Percentiles rank a stretch among this genome's conserved stretches.
Conservation (phyloP, 1,140 invertebrate species). For the Anoplophora glabripennis region DNA sequence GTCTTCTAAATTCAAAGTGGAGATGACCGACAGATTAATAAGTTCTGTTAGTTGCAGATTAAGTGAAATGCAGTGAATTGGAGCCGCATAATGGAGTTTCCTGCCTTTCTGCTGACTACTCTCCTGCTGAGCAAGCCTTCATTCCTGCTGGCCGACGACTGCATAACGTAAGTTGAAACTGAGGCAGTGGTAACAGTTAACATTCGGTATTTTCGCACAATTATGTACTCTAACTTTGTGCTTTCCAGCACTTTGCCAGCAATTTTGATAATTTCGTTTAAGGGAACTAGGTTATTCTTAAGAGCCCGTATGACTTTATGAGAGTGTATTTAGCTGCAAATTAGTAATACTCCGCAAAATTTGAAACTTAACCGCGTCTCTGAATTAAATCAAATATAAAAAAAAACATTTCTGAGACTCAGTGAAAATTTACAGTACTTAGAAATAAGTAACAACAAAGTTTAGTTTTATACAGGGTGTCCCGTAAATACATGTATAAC, state of each 20-base stretch:
- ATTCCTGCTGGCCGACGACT: constrained; percentile 18
- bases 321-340: neutral
- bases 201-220: neutral
- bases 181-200: neutral
- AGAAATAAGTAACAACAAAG: too few species aligned
- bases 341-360: too few species aligned
- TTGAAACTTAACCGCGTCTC: too few species aligned
- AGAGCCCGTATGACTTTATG: neutral
- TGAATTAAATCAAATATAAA: too few species aligned
- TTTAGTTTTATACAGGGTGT: too few species aligned
- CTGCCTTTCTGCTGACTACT: constrained; percentile 20
- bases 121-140: constrained; percentile 22
- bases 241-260: neutral
- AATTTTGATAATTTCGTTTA: neutral
- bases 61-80: constrained; percentile 19
- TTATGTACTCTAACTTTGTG: neutral
- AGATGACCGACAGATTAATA: neutral
- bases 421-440: too few species aligned
- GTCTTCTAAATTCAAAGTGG: too few species aligned
- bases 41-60: constrained; percentile 21
- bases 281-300: neutral
- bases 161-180: constrained; percentile 24
- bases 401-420: too few species aligned
- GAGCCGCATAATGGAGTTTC: constrained; percentile 24
- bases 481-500: too few species aligned